Evolutionary conservation across 2,888 invertebrate genomes (phyloP).

Genomic region (Branchellion lobata): DNA sequence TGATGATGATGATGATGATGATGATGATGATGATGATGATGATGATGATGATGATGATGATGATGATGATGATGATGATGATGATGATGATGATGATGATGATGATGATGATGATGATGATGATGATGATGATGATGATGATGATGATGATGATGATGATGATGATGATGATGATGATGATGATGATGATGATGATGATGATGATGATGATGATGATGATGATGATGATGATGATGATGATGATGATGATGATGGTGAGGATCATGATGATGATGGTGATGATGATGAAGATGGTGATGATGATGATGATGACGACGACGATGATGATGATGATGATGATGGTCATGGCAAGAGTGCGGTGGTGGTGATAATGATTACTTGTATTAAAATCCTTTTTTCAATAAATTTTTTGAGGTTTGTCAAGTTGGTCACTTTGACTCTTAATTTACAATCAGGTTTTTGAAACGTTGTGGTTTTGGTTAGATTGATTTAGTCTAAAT

Average conservation of each 20-base stretch:
- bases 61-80: not conserved
- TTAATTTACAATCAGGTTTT: too few relatives aligned
- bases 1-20: slow-evolving; percentile 31
- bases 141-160: slow-evolving; percentile 32
- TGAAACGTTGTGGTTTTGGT: too few relatives aligned
- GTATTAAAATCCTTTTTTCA: too few relatives aligned
- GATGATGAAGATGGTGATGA: not conserved
- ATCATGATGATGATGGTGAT: slow-evolving; percentile 10
- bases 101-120: slow-evolving; percentile 35
- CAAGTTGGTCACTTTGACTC: too few relatives aligned
- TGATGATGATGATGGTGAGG: not conserved
- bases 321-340: not conserved
- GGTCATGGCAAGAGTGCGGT: too few relatives aligned
- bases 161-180: slow-evolving; percentile 41
- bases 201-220: too few relatives aligned
- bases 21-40: slow-evolving; percentile 38
- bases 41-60: slow-evolving; percentile 38
- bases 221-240: too few relatives aligned
- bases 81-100: too few relatives aligned
- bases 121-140: slow-evolving; percentile 47
- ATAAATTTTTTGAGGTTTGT: too few relatives aligned
- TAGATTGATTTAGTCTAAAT: too few relatives aligned
- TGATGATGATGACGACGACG: not conserved
- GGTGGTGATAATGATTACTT: too few relatives aligned
- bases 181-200: slow-evolving; percentile 17